Conservation (phyloP, 2,888 invertebrate species). For the Callimorpha dominula region DNA sequence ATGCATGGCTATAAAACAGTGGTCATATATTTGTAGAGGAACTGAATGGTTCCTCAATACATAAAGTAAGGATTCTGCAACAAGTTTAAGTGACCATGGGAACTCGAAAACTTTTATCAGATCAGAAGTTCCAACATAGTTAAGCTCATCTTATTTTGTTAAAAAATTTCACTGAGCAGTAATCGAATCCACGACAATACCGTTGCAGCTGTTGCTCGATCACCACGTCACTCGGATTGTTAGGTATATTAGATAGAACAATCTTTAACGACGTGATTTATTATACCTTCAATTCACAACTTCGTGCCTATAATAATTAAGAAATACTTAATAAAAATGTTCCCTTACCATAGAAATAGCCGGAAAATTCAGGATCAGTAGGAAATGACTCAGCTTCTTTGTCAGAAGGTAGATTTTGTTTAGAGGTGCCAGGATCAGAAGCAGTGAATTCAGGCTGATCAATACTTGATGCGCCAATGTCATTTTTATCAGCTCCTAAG, state of each 20-base stretch:
- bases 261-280: conserved; percentile 34
- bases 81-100: too few species aligned
- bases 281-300: conserved; percentile 43
- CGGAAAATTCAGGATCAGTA: background rate
- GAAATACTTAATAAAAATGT: background rate
- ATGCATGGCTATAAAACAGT: too few species aligned
- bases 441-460: conserved; percentile 39
- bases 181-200: too few species aligned
- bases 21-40: too few species aligned
- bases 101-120: too few species aligned
- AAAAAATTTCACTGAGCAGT: too few species aligned
- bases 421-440: conserved; percentile 51
- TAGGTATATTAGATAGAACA: background rate
- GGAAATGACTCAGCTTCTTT: conserved; percentile 56
- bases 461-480: conserved; percentile 16
- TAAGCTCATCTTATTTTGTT: too few species aligned
- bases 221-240: too few species aligned
- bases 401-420: conserved; percentile 74
- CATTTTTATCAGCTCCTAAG: conserved; percentile 6
- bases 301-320: conserved; percentile 13
- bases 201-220: too few species aligned
- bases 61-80: too few species aligned
- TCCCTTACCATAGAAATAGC: conserved; percentile 7
- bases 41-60: too few species aligned
- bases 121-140: too few species aligned